phyloP scores from a whole-genome alignment of 2,797 vertebrate genomes.

The Luscinia luscinia region DNA sequence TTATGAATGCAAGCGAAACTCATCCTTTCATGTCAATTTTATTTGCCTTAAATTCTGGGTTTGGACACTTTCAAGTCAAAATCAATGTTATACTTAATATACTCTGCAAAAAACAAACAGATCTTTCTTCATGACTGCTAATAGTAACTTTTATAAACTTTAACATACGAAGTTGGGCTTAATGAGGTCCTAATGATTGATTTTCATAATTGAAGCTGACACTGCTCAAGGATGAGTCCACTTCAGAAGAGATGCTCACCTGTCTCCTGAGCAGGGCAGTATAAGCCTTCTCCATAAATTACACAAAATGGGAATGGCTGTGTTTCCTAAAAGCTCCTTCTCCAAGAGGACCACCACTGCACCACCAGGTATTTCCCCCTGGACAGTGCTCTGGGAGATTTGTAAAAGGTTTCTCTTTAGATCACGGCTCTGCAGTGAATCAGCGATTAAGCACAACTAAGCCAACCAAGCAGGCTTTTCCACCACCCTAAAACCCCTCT shows the following conservation, averaged over 20 bases:
- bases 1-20: slow-evolving; percentile 66
- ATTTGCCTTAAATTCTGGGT: slow-evolving; percentile 64
- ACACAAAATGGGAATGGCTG: not conserved
- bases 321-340: not conserved
- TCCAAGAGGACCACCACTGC: not conserved
- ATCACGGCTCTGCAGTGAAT: not conserved
- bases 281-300: not conserved
- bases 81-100: slow-evolving; percentile 60
- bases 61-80: slow-evolving; percentile 70
- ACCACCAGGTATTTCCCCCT: not conserved
- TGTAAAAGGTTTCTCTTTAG: not conserved
- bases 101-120: slow-evolving; percentile 29
- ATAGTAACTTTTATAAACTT: slow-evolving; percentile 58
- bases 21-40: slow-evolving; percentile 42
- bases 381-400: not conserved
- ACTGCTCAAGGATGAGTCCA: not conserved
- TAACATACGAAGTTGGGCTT: slow-evolving; percentile 3
- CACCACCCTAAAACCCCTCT: not conserved
- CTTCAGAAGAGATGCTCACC: not conserved
- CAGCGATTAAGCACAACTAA: not conserved
- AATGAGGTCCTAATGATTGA: slow-evolving; percentile 45
- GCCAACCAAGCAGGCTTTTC: not conserved
- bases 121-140: slow-evolving; percentile 47
- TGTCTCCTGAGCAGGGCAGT: not conserved
- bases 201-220: slow-evolving; percentile 27